A percentile compares a stretch with the other conserved stretches of the same genome.
phyloP scores from a whole-genome alignment of 2,797 vertebrate genomes.

The Malurus splendens region DNA sequence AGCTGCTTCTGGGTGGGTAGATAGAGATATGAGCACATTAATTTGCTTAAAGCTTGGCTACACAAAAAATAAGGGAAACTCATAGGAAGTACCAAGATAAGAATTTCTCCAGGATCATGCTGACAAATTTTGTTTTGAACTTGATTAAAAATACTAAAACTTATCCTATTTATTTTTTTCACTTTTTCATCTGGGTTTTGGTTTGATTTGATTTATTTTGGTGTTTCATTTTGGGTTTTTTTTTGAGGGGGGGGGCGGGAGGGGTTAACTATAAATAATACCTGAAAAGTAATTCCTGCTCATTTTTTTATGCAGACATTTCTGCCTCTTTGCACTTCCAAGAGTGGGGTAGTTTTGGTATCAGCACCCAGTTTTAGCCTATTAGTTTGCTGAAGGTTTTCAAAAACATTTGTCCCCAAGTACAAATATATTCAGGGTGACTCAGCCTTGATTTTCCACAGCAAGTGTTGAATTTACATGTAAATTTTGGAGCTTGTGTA shows the following conservation, averaged over 20 bases:
- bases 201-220: neutral
- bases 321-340: neutral
- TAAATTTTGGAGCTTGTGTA: neutral
- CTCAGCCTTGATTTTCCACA: neutral
- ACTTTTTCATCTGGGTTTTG: accelerated
- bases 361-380: neutral
- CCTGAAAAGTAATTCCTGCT: neutral
- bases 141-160: neutral
- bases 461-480: neutral
- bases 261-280: neutral
- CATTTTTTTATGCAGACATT: neutral
- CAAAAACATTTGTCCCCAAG: neutral
- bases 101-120: neutral
- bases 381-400: neutral
- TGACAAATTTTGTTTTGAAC: neutral
- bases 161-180: neutral
- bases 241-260: accelerated
- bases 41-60: neutral
- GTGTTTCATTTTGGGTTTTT: accelerated
- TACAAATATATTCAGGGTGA: neutral
- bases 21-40: neutral
- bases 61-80: neutral
- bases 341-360: neutral
- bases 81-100: neutral
- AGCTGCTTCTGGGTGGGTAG: neutral